Percentiles rank a stretch among this genome's conserved stretches.
phyloP scores from a whole-genome alignment of 2,113 vertebrate genomes.

The Vimba vimba region DNA sequence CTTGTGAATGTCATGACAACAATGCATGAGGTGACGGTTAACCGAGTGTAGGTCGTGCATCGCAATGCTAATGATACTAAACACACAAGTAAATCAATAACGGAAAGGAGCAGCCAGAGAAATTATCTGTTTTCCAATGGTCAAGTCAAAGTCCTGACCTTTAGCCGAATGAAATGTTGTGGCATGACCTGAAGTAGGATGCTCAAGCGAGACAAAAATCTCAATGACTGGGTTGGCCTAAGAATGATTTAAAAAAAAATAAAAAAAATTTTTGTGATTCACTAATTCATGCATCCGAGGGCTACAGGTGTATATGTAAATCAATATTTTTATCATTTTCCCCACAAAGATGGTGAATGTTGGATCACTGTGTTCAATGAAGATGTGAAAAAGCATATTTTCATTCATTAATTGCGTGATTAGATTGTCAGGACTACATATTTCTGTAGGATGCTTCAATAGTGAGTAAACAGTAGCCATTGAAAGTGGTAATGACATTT shows the following conservation, averaged over 20 bases:
- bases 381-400: neutral
- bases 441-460: neutral
- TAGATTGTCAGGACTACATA: neutral
- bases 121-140: conserved; percentile 1
- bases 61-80: neutral
- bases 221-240: neutral
- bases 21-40: neutral
- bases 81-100: neutral
- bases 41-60: neutral
- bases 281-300: neutral
- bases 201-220: neutral
- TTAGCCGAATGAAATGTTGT: conserved; percentile 20
- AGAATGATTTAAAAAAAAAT: neutral
- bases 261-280: neutral
- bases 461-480: neutral
- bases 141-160: conserved; percentile 38
- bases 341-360: neutral
- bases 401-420: neutral
- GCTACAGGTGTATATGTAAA: neutral
- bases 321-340: neutral
- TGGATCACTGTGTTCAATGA: neutral
- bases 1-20: neutral
- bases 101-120: neutral
- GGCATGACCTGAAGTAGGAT: neutral
- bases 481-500: neutral